phyloP scores from a whole-genome alignment of 37 sponge, comb jelly and placozoan species.

The Theonella swinhoei region DNA sequence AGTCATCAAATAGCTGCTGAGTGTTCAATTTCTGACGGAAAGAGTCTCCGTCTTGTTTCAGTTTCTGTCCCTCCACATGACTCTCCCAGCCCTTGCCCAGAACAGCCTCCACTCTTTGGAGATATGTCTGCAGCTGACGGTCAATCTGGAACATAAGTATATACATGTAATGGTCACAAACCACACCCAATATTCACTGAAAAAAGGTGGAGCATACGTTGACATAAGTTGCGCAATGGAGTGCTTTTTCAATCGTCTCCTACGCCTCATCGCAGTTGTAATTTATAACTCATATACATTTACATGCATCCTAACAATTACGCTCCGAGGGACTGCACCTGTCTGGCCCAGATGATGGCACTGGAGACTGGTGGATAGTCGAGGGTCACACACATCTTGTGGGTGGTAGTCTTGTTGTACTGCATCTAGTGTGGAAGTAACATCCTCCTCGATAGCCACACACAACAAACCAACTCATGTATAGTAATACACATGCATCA shows the following conservation, averaged over 20 bases:
- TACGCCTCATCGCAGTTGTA: no score
- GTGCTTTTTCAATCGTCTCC: no score
- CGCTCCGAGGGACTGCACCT: no score
- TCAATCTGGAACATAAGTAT: slow-evolving; percentile 83
- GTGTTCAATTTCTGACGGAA: slow-evolving; percentile 96
- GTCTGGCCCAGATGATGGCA: slow-evolving; percentile 98
- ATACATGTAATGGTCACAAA: no score
- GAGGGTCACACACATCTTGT: slow-evolving; percentile 71
- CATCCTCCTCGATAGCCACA: background rate
- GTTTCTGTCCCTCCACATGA: slow-evolving; percentile 93
- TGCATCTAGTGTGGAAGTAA: slow-evolving; percentile 61
- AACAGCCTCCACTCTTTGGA: slow-evolving; percentile 94
- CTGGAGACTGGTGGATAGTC: slow-evolving; percentile 97
- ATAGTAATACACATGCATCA: no score
- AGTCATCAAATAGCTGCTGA: slow-evolving; percentile 81
- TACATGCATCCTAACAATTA: no score
- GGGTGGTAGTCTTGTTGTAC: slow-evolving; percentile 86
- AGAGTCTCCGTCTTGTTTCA: slow-evolving; percentile 95
- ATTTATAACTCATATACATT: no score
- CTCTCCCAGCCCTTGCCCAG: slow-evolving; percentile 93
- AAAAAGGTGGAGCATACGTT: background rate
- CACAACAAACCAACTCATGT: no score
- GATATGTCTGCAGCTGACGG: slow-evolving; percentile 87
- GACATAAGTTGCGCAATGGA: no score
- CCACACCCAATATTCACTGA: background rate